These are phyloP conservation scores for Hymenopus coronatus DNA, from an alignment of 2,888 invertebrate genomes.

Conservation along the genomic window DNA sequence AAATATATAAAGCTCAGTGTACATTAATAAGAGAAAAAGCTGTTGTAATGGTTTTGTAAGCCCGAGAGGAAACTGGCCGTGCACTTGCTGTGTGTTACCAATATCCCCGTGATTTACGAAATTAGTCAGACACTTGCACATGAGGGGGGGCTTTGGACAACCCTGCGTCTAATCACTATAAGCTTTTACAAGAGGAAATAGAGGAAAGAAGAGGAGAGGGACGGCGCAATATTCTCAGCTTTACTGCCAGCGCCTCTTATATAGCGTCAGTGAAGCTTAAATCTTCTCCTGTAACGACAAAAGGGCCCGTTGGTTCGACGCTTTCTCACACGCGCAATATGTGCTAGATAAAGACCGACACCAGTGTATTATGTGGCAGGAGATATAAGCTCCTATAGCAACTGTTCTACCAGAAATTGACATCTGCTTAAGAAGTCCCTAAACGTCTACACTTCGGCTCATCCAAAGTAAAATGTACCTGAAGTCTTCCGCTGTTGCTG, in stretches of 20 bases:
- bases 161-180: constrained; percentile 5
- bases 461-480: no score
- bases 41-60: no score
- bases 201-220: not conserved
- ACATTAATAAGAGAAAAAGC: no score
- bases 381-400: not conserved
- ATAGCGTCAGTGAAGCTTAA: not conserved
- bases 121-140: not conserved
- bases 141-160: not conserved
- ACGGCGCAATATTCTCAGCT: not conserved
- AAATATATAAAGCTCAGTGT: no score
- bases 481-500: no score
- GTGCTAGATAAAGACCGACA: not conserved
- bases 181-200: not conserved
- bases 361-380: not conserved
- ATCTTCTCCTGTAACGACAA: constrained; percentile 3
- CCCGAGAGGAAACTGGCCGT: no score
- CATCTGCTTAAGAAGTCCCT: no score
- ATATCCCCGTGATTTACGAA: not conserved
- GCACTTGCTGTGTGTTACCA: no score
- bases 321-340: not conserved
- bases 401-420: not conserved
- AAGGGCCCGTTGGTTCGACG: not conserved
- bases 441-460: no score
- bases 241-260: not conserved